These are phyloP conservation scores for Chymomyza procnemis DNA, from an alignment of 2,888 invertebrate genomes.

Conservation along the genomic window DNA sequence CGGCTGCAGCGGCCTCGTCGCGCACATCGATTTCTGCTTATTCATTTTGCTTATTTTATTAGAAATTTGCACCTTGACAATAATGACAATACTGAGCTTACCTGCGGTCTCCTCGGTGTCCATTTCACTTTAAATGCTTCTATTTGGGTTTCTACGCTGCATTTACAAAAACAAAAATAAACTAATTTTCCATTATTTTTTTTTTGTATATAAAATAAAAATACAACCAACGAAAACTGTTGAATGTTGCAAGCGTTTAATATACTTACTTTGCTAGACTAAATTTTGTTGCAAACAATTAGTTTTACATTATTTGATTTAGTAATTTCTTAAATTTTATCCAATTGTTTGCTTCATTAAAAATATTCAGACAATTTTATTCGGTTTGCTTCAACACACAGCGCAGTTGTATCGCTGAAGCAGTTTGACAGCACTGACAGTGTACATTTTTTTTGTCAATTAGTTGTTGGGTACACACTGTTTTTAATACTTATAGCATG, in stretches of 20 bases:
- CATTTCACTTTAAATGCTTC: constrained; percentile 32
- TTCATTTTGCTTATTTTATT: neutral
- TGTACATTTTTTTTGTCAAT: neutral
- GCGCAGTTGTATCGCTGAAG: neutral
- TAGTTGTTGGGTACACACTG: too few species aligned
- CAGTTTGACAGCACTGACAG: neutral
- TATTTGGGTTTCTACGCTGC: neutral
- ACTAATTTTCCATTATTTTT: neutral
- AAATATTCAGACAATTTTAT: neutral
- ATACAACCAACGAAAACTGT: neutral
- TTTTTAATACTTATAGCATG: too few species aligned
- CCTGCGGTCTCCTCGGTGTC: constrained; percentile 59
- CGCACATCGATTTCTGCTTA: constrained; percentile 44
- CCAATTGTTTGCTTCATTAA: neutral
- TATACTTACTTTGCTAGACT: neutral
- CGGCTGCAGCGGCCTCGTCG: constrained; percentile 8
- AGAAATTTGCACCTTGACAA: neutral
- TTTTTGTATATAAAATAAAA: neutral
- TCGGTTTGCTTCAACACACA: neutral
- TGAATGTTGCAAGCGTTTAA: neutral
- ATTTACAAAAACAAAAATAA: neutral
- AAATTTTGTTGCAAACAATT: neutral
- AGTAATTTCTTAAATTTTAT: neutral
- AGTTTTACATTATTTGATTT: neutral
- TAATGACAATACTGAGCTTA: neutral